Evolutionary conservation across 2,113 vertebrate species (phyloP).

Genomic region (Vicugna pacos): DNA sequence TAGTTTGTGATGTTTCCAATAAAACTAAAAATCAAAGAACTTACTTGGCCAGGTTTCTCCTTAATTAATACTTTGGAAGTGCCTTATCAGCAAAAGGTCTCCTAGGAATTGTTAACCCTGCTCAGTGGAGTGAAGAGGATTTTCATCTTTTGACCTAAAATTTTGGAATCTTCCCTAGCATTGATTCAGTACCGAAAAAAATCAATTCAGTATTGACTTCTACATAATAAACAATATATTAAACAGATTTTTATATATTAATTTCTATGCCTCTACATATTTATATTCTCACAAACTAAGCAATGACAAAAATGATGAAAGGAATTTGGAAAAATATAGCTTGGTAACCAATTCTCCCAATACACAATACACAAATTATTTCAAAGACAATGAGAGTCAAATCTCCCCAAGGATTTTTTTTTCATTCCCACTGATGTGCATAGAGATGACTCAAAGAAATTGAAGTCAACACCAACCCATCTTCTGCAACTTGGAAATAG

Average conservation of each 20-base stretch:
- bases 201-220: neutral
- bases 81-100: constrained; percentile 43
- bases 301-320: constrained; percentile 32
- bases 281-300: neutral
- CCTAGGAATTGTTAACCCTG: neutral
- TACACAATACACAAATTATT: constrained; percentile 29
- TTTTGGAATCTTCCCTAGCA: neutral
- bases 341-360: constrained; percentile 9
- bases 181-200: neutral
- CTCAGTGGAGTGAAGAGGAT: neutral
- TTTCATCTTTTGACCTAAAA: constrained; percentile 49
- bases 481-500: neutral
- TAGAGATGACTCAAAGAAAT: neutral
- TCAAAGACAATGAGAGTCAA: neutral
- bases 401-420: neutral
- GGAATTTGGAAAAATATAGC: neutral
- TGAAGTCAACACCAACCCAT: neutral
- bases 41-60: constrained; percentile 3
- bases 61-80: constrained; percentile 60
- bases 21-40: constrained; percentile 57
- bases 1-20: constrained; percentile 50
- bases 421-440: neutral
- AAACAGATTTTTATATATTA: neutral
- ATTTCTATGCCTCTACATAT: neutral
- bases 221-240: neutral